Base-by-base conservation (phyloP, 2,797 vertebrate genomes). In the Tiaroga cobitis region DNA sequence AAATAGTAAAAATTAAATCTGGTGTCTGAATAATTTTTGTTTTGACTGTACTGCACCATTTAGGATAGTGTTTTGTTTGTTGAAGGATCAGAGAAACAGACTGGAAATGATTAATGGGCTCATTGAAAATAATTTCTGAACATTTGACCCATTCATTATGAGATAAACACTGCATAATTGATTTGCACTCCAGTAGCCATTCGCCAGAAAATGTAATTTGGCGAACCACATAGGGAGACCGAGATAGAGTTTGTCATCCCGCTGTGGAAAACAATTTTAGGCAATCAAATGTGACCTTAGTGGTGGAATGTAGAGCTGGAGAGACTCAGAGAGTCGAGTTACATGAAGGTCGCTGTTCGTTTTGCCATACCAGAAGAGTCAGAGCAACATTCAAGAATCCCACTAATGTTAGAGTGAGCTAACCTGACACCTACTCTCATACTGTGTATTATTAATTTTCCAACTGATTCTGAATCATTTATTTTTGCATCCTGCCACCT, bases 291-390 rank as follows among this genome's bases (percentile, higher is more conserved):
- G 74, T 90, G 80, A 85, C 56, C 87, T 88, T 61, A 77, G 26
- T 34, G 21, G 37, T 86, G 80, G 83, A 88, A 86, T 92, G 86
- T 82, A 59, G 11, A 9, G 70, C 69, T 87, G 61, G 70, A 88
- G 86, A 70, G 82, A 79, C 26, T 29, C 59, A 18, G 61, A 65
- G 61, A n/a, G 24, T 91, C 79, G 73, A 84, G 82, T 93, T 94
- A 88, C 91, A 86, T 51, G 39, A 82, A 73, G 70, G 26, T 15
- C 24, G 68, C 39, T 51, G 24, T 11, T 59, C 85, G 68, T 51
- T 51, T 87, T 84, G 84, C 61, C 83, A 88, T 83, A 84, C 81
- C 80, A 89, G 89, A 87, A 89, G 85, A 90, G 88, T 92, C 91
- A 89, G 56, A 63, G 49, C 13, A 37, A 69, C 56, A 18, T 32